These are phyloP conservation scores for Lophius piscatorius DNA, from an alignment of 2,113 vertebrate species.

Conservation along the genomic window DNA sequence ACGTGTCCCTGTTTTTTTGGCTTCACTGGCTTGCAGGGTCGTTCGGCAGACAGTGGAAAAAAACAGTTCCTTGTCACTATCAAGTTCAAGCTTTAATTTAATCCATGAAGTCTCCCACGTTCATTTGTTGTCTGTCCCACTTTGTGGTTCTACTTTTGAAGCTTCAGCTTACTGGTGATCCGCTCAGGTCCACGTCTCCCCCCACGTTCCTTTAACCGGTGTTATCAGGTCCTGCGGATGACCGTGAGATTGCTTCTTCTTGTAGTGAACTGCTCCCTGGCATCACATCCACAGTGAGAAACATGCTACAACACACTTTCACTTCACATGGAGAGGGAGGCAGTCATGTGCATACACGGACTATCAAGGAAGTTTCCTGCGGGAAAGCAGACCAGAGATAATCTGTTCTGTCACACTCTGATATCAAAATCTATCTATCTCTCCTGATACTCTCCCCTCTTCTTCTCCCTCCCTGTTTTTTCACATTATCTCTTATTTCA, in stretches of 20 bases:
- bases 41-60: conserved; percentile 20
- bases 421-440: conserved; percentile 36
- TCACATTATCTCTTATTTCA: conserved; percentile 36
- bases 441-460: conserved; percentile 22
- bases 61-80: conserved; percentile 45
- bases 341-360: too few relatives aligned
- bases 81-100: conserved; percentile 40
- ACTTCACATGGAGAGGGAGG: conserved; percentile 40
- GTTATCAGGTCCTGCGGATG: conserved; percentile 33
- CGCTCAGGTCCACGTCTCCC: conserved; percentile 7
- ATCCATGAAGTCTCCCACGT: conserved; percentile 28
- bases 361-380: conserved; percentile 55
- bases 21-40: conserved; percentile 18
- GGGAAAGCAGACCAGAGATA: conserved; percentile 62
- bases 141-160: conserved; percentile 34
- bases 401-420: conserved; percentile 64
- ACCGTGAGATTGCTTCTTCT: conserved; percentile 28
- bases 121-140: conserved; percentile 38
- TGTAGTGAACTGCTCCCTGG: conserved; percentile 33
- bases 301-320: conserved; percentile 38
- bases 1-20: conserved; percentile 8
- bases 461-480: conserved; percentile 27
- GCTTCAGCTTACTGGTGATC: conserved; percentile 36
- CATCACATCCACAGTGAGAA: conserved; percentile 25
- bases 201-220: conserved; percentile 15